These are phyloP conservation scores for Gobionotothen gibberifrons DNA, from an alignment of 2,797 vertebrate species.

Conservation along the genomic window DNA sequence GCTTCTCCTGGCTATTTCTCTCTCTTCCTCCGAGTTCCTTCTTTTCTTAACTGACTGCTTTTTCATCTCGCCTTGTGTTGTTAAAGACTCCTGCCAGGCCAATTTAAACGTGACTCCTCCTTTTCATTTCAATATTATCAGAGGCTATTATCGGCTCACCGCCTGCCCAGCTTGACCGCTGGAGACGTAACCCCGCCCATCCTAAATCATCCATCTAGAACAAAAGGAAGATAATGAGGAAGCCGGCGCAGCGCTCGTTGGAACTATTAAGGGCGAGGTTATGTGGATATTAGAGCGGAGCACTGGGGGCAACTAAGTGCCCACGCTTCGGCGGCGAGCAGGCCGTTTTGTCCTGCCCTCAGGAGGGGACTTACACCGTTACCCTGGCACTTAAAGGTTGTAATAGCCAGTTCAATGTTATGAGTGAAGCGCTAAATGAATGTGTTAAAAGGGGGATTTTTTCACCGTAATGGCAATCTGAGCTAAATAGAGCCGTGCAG, in stretches of 20 bases:
- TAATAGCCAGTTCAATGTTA: slow-evolving; percentile 56
- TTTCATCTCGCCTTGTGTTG: slow-evolving; percentile 21
- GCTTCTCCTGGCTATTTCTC: slow-evolving; percentile 40
- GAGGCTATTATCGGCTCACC: slow-evolving; percentile 56
- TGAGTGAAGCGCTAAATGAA: slow-evolving; percentile 51
- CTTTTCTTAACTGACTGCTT: slow-evolving; percentile 33
- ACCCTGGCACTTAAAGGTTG: slow-evolving; percentile 50
- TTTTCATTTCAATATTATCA: slow-evolving; percentile 72
- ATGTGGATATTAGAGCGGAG: slow-evolving; percentile 62
- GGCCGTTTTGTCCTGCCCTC: slow-evolving; percentile 52
- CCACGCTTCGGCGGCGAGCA: slow-evolving; percentile 25
- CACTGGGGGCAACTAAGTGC: slow-evolving; percentile 48
- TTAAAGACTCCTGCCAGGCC: slow-evolving; percentile 55
- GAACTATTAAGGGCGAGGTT: slow-evolving; percentile 53
- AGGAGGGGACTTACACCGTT: slow-evolving; percentile 46
- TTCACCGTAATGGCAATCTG: slow-evolving; percentile 11
- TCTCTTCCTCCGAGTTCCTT: slow-evolving; percentile 19
- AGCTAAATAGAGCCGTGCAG: slow-evolving; percentile 22
- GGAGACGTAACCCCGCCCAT: slow-evolving; percentile 52
- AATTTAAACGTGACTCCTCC: slow-evolving; percentile 57
- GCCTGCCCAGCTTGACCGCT: slow-evolving; percentile 46
- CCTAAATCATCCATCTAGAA: slow-evolving; percentile 64
- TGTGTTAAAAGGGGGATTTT: slow-evolving; percentile 27
- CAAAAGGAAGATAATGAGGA: slow-evolving; percentile 70
- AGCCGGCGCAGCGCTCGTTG: slow-evolving; percentile 33